phyloP scores from a whole-genome alignment of 2,113 vertebrate species.

The Galbula dea region DNA sequence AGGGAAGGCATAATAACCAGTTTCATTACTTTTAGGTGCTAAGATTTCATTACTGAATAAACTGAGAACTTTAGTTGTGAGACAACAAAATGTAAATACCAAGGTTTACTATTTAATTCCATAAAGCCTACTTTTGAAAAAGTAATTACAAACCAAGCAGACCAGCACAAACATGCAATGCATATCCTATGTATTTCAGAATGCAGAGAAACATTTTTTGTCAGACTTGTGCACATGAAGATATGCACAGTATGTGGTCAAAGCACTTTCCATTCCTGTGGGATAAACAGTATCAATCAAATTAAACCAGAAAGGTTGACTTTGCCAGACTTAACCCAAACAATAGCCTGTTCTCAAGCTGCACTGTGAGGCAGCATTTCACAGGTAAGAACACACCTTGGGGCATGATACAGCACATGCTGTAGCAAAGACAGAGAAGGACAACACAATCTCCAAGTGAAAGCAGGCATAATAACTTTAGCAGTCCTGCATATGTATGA shows the following conservation, averaged over 20 bases:
- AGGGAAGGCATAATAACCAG: not conserved
- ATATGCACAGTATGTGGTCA: not conserved
- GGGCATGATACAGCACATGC: not conserved
- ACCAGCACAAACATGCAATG: not conserved
- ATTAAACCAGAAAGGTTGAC: not conserved
- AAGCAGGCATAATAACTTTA: not conserved
- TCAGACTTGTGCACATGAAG: not conserved
- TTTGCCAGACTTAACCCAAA: not conserved
- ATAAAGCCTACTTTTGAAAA: not conserved
- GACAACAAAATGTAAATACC: not conserved
- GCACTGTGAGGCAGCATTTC: not conserved
- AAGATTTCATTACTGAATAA: not conserved
- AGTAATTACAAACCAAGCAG: not conserved
- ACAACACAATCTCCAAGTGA: not conserved
- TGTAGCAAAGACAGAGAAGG: not conserved
- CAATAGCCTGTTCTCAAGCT: rapidly evolving
- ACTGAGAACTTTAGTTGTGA: not conserved
- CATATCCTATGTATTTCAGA: not conserved
- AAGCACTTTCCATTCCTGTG: not conserved
- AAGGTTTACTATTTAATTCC: not conserved
- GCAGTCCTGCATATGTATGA: rapidly evolving
- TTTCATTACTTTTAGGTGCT: not conserved
- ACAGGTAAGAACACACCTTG: not conserved
- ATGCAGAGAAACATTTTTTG: not conserved
- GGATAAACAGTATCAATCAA: not conserved